Evolutionary conservation across 2,113 vertebrate genomes (phyloP).

Genomic region (Pygoscelis antarcticus): DNA sequence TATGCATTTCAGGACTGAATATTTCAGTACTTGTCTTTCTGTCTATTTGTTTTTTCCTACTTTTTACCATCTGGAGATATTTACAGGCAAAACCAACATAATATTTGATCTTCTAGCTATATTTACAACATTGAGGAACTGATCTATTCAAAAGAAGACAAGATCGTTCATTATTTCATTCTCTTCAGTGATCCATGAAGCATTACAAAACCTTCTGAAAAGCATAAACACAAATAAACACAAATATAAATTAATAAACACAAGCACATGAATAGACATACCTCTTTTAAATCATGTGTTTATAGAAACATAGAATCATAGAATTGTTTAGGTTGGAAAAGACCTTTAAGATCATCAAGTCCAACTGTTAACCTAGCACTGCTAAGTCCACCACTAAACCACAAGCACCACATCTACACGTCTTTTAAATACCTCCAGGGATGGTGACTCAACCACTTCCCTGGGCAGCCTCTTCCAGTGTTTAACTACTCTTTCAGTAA

Average conservation of each 20-base stretch:
- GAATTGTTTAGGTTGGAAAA: too few species aligned
- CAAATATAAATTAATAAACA: background rate
- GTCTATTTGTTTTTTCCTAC: background rate
- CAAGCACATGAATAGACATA: background rate
- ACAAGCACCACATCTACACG: too few species aligned
- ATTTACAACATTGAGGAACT: background rate
- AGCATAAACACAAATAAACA: background rate
- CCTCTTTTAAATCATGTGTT: background rate
- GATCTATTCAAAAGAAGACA: background rate
- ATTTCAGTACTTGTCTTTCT: background rate
- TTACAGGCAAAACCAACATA: background rate
- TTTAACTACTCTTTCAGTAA: too few species aligned
- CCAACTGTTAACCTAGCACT: too few species aligned
- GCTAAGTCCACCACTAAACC: too few species aligned
- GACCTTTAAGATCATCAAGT: too few species aligned
- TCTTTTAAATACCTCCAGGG: too few species aligned
- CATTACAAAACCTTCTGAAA: background rate
- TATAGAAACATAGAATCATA: background rate
- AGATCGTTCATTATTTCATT: background rate
- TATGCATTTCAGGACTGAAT: background rate
- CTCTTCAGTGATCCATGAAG: background rate
- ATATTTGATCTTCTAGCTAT: background rate
- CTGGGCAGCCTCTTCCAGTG: too few species aligned
- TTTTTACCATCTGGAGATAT: background rate
- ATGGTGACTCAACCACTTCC: too few species aligned